Conservation (phyloP, 37 sponge, comb jelly and placozoan species). For the Haliclona indistincta region DNA sequence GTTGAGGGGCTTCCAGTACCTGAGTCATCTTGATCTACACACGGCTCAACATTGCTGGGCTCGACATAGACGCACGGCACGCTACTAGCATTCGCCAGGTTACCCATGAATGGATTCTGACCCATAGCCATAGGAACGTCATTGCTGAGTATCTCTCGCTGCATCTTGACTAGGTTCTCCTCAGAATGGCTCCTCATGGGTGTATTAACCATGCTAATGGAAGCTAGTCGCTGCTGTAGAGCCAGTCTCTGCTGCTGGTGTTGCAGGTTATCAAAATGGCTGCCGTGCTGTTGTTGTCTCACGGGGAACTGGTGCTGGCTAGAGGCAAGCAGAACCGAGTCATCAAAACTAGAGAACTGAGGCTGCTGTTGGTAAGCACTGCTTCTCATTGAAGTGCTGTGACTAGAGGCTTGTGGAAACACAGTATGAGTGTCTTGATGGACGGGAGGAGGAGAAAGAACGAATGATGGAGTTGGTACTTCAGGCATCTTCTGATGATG, state of each 20-base stretch:
- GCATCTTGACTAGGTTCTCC: constrained; percentile 66
- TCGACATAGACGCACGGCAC: constrained; percentile 85
- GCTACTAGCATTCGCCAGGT: constrained; percentile 70
- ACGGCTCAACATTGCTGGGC: constrained; percentile 12
- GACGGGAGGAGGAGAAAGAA: too few relatives aligned
- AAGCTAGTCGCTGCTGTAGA: constrained; percentile 65
- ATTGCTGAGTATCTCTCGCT: constrained; percentile 45
- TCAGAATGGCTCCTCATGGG: constrained; percentile 76
- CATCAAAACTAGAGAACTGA: too few relatives aligned
- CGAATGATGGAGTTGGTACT: too few relatives aligned
- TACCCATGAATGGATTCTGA: constrained; percentile 88
- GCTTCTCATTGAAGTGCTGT: too few relatives aligned
- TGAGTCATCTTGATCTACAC: constrained; percentile 22
- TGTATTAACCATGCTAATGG: constrained; percentile 30
- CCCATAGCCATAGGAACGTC: constrained; percentile 47
- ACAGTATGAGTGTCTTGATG: too few relatives aligned
- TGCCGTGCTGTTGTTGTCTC: background rate
- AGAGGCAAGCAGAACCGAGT: background rate
- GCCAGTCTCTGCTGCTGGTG: constrained; percentile 37
- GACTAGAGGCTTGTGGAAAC: too few relatives aligned
- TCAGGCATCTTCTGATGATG: too few relatives aligned
- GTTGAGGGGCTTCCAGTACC: constrained; percentile 73
- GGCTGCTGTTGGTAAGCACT: too few relatives aligned
- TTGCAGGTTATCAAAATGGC: background rate
- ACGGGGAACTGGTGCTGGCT: background rate